phyloP scores from a whole-genome alignment of 2,888 invertebrate genomes.

The Conus canariensis region DNA sequence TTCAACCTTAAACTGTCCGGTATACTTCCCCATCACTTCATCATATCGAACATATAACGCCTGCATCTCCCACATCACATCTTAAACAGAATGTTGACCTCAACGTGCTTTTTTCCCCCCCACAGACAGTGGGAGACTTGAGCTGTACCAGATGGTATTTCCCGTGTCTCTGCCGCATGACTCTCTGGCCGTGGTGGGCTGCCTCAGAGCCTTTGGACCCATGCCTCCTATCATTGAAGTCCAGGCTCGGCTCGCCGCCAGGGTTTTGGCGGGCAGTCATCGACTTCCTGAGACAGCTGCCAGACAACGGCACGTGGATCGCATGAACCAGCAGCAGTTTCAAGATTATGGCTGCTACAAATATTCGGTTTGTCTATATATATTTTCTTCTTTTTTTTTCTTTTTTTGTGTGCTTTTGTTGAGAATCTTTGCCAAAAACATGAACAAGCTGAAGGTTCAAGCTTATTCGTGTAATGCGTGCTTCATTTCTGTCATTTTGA shows the following conservation, averaged over 20 bases:
- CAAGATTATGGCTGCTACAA: constrained; percentile 8
- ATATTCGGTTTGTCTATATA: not conserved
- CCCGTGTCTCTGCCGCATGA: constrained; percentile 30
- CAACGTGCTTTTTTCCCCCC: not conserved
- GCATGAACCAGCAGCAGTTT: not conserved
- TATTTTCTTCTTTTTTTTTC: too few relatives aligned
- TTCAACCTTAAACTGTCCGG: too few relatives aligned
- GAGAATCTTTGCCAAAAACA: too few relatives aligned
- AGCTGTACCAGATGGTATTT: constrained; percentile 43
- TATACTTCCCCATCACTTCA: too few relatives aligned
- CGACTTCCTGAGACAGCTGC: constrained; percentile 45
- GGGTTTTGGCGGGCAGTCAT: constrained; percentile 56
- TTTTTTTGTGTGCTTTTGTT: too few relatives aligned
- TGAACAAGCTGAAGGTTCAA: too few relatives aligned
- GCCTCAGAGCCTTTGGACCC: constrained; percentile 22
- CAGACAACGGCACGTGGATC: constrained; percentile 19
- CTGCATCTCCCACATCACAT: too few relatives aligned
- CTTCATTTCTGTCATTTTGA: too few relatives aligned
- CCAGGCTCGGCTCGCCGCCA: constrained; percentile 59
- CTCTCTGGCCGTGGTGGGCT: constrained; percentile 41
- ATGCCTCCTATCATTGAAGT: constrained; percentile 49
- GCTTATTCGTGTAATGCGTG: too few relatives aligned
- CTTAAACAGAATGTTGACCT: too few relatives aligned
- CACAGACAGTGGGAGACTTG: constrained; percentile 33
- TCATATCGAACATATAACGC: too few relatives aligned